Conservation (phyloP, 2,113 vertebrate genomes). For the Callospermophilus lateralis region DNA sequence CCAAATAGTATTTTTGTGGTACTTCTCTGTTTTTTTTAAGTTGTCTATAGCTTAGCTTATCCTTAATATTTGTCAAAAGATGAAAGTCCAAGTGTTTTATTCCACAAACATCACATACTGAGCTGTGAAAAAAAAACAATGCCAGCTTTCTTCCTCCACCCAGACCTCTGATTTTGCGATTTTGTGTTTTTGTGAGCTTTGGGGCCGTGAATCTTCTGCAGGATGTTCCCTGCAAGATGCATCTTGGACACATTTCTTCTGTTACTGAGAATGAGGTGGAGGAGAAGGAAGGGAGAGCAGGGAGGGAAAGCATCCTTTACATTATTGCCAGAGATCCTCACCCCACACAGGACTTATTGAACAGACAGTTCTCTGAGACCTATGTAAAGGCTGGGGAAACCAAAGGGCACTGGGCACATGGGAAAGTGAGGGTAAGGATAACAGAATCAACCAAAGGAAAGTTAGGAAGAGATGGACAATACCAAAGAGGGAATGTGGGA, state of each 20-base stretch:
- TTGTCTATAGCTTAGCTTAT: neutral
- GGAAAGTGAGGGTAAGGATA: neutral
- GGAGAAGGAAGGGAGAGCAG: neutral
- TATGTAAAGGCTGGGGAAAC: fast-evolving
- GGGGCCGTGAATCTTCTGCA: neutral
- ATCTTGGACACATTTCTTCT: neutral
- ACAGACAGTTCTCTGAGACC: neutral
- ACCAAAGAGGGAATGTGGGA: neutral
- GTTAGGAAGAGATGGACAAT: neutral
- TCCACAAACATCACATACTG: neutral
- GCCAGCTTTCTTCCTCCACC: neutral
- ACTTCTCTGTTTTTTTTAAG: neutral
- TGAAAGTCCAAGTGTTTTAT: neutral
- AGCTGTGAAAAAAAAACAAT: neutral
- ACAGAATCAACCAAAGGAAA: neutral
- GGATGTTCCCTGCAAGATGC: neutral
- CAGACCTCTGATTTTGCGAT: neutral
- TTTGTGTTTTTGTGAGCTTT: neutral
- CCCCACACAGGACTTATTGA: neutral
- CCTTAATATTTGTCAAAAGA: constrained; percentile 26
- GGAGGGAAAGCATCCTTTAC: neutral
- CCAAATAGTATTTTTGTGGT: neutral
- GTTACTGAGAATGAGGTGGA: neutral
- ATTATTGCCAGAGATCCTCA: neutral
- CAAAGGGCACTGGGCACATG: neutral